These are phyloP conservation scores for Meloidogyne hapla DNA, from an alignment of 1,140 invertebrate species.

Conservation along the genomic window DNA sequence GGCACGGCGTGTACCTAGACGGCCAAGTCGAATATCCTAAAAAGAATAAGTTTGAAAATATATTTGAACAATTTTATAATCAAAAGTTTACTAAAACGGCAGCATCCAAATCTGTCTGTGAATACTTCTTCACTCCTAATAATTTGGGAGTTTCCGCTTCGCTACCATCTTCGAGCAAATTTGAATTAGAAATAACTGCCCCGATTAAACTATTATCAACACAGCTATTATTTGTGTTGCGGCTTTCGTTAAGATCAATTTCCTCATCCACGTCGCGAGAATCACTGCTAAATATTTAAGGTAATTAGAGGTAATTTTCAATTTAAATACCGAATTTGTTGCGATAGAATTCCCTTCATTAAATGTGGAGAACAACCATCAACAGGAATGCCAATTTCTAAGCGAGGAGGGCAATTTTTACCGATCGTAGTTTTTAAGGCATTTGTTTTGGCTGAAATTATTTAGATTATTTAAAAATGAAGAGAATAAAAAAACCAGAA, in stretches of 20 bases:
- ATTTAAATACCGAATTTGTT: background rate
- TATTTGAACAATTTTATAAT: background rate
- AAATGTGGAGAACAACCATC: background rate
- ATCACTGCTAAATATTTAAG: background rate
- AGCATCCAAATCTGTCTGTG: constrained; percentile 37
- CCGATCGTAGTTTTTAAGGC: background rate
- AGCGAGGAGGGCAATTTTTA: background rate
- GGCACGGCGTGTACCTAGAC: constrained; percentile 83
- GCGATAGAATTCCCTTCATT: background rate
- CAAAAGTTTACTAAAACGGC: constrained; percentile 27
- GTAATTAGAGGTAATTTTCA: background rate
- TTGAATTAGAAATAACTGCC: background rate
- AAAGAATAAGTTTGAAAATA: constrained; percentile 65
- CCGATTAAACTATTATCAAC: too few relatives aligned
- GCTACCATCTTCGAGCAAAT: constrained; percentile 6
- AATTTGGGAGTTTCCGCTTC: constrained; percentile 20
- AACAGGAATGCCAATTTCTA: background rate
- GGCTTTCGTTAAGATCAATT: background rate
- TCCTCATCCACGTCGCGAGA: background rate
- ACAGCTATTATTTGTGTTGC: background rate
- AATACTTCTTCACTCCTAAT: constrained; percentile 32
- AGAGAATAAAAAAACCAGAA: background rate
- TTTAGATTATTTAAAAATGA: background rate
- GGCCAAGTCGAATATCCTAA: constrained; percentile 84
- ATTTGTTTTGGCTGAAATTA: background rate